These are phyloP conservation scores for Villa cingulata DNA, from an alignment of 2,888 invertebrate species.

Conservation along the genomic window DNA sequence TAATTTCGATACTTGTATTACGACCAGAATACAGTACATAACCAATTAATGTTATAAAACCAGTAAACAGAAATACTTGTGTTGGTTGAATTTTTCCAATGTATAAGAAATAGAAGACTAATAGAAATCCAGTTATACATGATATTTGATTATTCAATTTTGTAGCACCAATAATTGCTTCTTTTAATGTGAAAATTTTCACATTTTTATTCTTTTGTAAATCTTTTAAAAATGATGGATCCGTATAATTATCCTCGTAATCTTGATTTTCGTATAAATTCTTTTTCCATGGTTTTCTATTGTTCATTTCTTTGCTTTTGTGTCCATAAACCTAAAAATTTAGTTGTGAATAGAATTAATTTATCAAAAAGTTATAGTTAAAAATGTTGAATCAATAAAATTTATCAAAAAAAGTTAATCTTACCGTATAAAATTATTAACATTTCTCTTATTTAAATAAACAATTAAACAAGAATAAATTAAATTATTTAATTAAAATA, in stretches of 20 bases:
- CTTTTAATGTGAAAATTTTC: slow-evolving; percentile 52
- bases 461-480: too few relatives aligned
- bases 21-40: slow-evolving; percentile 46
- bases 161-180: slow-evolving; percentile 63
- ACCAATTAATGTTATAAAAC: slow-evolving; percentile 43
- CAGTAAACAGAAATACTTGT: slow-evolving; percentile 45
- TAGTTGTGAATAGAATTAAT: too few relatives aligned
- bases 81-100: slow-evolving; percentile 52
- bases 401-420: too few relatives aligned
- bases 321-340: too few relatives aligned
- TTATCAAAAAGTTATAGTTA: too few relatives aligned
- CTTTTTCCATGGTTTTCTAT: slow-evolving; percentile 55
- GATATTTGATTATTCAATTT: slow-evolving; percentile 69
- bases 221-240: slow-evolving; percentile 71
- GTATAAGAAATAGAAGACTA: slow-evolving; percentile 59
- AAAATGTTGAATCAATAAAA: too few relatives aligned
- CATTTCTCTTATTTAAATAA: too few relatives aligned
- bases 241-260: slow-evolving; percentile 87
- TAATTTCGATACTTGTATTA: slow-evolving; percentile 20
- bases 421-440: too few relatives aligned
- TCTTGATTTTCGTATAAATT: slow-evolving; percentile 77
- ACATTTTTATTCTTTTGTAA: slow-evolving; percentile 70
- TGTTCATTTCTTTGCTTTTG: too few relatives aligned
- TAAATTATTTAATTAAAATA: too few relatives aligned
- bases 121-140: slow-evolving; percentile 55